These are phyloP conservation scores for Cottus gobio DNA, from an alignment of 2,113 vertebrate genomes.

Conservation along the genomic window DNA sequence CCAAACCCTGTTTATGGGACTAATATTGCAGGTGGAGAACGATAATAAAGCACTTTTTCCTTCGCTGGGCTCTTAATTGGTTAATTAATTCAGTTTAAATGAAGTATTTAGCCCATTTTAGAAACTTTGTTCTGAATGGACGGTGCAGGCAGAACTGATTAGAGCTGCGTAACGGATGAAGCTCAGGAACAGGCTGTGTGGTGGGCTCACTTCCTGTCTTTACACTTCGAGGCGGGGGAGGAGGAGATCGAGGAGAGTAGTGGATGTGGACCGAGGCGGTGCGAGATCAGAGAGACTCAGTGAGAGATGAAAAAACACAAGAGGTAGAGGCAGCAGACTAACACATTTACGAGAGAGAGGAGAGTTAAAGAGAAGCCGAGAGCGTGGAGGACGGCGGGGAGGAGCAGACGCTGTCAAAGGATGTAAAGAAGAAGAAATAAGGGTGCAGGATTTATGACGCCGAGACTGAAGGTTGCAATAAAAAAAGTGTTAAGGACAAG, in stretches of 20 bases:
- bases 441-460: conserved; percentile 10
- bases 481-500: not conserved
- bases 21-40: not conserved
- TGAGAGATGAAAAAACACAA: not conserved
- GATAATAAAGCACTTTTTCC: not conserved
- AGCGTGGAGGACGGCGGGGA: not conserved
- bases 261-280: not conserved
- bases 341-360: not conserved
- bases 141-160: not conserved
- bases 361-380: not conserved
- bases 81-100: not conserved
- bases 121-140: not conserved
- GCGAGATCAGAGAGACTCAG: not conserved
- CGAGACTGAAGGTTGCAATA: not conserved
- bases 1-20: not conserved
- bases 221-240: not conserved
- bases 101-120: not conserved
- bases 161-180: not conserved
- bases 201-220: conserved; percentile 55
- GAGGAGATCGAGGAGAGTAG: not conserved
- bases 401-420: not conserved
- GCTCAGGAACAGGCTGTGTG: not conserved
- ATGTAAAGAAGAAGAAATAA: not conserved
- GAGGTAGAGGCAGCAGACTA: not conserved
- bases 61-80: not conserved